Percentiles rank a stretch among this genome's conserved stretches.
Conservation (phyloP, 2,888 invertebrate genomes). For the Adineta ricciae region DNA sequence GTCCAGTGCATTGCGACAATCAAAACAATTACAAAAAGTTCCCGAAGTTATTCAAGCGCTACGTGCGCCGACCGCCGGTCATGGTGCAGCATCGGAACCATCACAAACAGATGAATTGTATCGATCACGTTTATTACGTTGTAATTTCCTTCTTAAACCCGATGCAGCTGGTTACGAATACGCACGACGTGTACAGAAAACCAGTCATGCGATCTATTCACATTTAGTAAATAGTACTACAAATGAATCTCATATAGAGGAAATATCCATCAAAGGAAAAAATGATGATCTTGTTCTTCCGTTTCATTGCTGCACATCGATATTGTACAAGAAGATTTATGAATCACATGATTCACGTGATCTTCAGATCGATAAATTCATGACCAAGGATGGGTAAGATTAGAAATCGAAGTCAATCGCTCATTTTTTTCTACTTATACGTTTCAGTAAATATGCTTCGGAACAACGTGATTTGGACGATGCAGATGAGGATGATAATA, state of each 20-base stretch:
- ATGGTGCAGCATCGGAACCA: background rate
- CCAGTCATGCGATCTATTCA: conserved; percentile 1
- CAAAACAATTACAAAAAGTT: conserved; percentile 9
- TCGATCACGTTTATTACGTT: conserved; percentile 18
- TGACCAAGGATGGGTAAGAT: background rate
- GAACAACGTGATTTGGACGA: conserved; percentile 1
- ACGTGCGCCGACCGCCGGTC: conserved; percentile 5
- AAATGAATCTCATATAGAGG: background rate
- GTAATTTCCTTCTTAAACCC: conserved; percentile 13
- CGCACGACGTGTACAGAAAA: background rate
- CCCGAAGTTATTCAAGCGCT: background rate
- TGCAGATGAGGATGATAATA: conserved; percentile 17
- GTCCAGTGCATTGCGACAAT: background rate
- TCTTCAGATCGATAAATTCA: background rate
- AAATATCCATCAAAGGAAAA: background rate
- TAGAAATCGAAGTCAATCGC: background rate
- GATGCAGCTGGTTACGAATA: conserved; percentile 19
- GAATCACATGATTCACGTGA: background rate
- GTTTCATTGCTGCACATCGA: background rate
- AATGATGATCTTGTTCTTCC: background rate
- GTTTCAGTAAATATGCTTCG: background rate
- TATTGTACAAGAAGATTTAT: background rate
- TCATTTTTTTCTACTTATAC: too few relatives aligned
- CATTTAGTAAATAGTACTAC: background rate
- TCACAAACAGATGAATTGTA: conserved; percentile 1